Evolutionary conservation across 2,888 invertebrate genomes (phyloP).

Genomic region (Stenoptilia bipunctidactyla): DNA sequence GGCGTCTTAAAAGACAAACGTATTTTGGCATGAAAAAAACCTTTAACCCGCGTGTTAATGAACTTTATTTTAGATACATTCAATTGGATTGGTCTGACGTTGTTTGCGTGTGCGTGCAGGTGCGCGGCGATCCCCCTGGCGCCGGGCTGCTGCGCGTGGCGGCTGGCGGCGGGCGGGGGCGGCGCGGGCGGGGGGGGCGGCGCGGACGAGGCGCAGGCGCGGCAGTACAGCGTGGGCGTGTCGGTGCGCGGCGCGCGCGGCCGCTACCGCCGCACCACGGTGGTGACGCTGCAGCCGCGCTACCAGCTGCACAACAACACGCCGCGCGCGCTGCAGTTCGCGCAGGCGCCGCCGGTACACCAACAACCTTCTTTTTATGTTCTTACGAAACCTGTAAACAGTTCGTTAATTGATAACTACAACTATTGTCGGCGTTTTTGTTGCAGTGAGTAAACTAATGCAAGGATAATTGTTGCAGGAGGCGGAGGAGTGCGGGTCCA

Average conservation of each 20-base stretch:
- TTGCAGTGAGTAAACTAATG: too few species aligned
- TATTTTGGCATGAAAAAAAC: too few species aligned
- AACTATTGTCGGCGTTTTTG: too few species aligned
- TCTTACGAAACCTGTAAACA: too few species aligned
- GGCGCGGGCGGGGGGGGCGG: too few species aligned
- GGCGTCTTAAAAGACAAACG: too few species aligned
- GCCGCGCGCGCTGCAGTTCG: slow-evolving; percentile 82
- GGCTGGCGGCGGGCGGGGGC: slow-evolving; percentile 61
- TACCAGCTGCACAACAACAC: slow-evolving; percentile 95
- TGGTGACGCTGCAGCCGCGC: slow-evolving; percentile 92
- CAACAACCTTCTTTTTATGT: too few species aligned
- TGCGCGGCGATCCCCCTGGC: not conserved
- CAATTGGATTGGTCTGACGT: too few species aligned
- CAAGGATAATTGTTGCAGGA: not conserved
- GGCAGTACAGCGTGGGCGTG: slow-evolving; percentile 84
- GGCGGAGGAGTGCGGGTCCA: not conserved
- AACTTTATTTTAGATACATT: too few species aligned
- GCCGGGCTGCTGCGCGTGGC: slow-evolving; percentile 57
- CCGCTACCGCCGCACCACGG: slow-evolving; percentile 89
- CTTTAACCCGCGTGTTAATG: too few species aligned
- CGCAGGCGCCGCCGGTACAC: slow-evolving; percentile 66
- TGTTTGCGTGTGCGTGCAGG: too few species aligned
- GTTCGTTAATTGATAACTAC: too few species aligned
- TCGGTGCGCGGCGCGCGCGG: slow-evolving; percentile 90
- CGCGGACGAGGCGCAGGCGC: slow-evolving; percentile 73